Base-by-base conservation (phyloP, 2,888 invertebrate genomes). In the Didymodactylos carnosus region DNA sequence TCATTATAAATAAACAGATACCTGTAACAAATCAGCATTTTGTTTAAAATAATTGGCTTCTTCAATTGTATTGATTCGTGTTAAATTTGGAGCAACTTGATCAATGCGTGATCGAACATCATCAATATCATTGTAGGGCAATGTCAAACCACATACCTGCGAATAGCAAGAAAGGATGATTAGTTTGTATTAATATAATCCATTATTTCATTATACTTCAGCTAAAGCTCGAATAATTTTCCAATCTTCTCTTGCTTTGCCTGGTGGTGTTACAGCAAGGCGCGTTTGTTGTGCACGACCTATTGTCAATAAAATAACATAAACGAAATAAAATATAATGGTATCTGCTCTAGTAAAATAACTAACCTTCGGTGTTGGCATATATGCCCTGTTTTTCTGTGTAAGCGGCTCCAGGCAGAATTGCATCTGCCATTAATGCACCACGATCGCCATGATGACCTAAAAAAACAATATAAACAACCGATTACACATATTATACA, bases 351-450 rank as follows among this genome's bases (percentile, higher is more conserved):
- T n/a, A n/a, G n/a, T n/a, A n/a, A n/a, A n/a, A n/a, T n/a, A n/a
- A n/a, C n/a, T n/a, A n/a, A n/a, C n/a, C n/a, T 86, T 99, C 98
- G 0, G 93, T 95, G 85, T 98, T 98, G 0, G 94, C 94, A 84
- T 91, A 98, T 0, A 91, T 94, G n/a, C 88, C 94, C 82, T 91
- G 89, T 85, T 98, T 98, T 87, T 98, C 98, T 0, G 98, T 98
- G 84, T 97, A 99, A 0, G 98, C 95, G 10, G 94, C 93, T 76
- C 95, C 85, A 2, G 98, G 94, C 16, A 98, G 85, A 75, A 98
- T 88, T 3, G 91, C 88, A 84, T 98, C 94, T 46, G 98, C 97
- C 77, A 92, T 89, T 51, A 87, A 84, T 1, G 97, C 98, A 73
- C 97, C 97, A 75, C 84, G 86, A 84, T 99, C 98, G 76, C 98